phyloP scores from a whole-genome alignment of 1,140 invertebrate genomes.

The Proctacanthus coquilletti region DNA sequence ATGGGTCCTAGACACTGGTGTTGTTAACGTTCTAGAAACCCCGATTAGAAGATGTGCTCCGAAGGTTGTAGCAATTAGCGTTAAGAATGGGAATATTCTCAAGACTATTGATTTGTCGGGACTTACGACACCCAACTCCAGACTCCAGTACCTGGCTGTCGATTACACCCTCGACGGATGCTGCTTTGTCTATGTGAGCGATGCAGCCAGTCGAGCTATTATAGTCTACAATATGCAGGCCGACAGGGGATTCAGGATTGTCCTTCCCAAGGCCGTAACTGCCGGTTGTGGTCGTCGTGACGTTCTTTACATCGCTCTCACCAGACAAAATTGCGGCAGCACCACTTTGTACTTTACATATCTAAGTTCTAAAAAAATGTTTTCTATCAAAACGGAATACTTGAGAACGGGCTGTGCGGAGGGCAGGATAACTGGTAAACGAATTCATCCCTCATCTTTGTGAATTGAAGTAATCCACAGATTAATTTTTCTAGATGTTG shows the following conservation, averaged over 20 bases:
- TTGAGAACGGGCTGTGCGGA: constrained; percentile 34
- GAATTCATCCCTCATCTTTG: too few relatives aligned
- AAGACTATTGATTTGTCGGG: constrained; percentile 37
- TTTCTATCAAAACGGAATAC: constrained; percentile 37
- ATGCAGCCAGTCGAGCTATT: constrained; percentile 43
- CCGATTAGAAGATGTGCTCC: constrained; percentile 36
- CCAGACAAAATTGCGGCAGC: constrained; percentile 33
- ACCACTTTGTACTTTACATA: constrained; percentile 41
- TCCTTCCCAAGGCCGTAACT: constrained; percentile 37
- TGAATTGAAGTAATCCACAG: too few relatives aligned
- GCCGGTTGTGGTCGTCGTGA: constrained; percentile 30
- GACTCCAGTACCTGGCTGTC: constrained; percentile 42
- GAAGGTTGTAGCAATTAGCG: constrained; percentile 38
- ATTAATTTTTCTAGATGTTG: constrained; percentile 34
- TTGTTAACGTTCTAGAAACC: constrained; percentile 37
- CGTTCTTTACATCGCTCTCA: constrained; percentile 39
- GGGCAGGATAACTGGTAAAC: constrained; percentile 33
- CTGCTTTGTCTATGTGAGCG: constrained; percentile 41
- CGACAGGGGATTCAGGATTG: constrained; percentile 38
- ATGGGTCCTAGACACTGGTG: constrained; percentile 44
- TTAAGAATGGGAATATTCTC: constrained; percentile 38
- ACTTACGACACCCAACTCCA: constrained; percentile 32
- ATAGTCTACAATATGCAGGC: constrained; percentile 44
- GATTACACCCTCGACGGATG: constrained; percentile 36
- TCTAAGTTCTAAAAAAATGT: constrained; percentile 35